phyloP scores from a whole-genome alignment of 2,888 invertebrate species.

The Aquatica leii region DNA sequence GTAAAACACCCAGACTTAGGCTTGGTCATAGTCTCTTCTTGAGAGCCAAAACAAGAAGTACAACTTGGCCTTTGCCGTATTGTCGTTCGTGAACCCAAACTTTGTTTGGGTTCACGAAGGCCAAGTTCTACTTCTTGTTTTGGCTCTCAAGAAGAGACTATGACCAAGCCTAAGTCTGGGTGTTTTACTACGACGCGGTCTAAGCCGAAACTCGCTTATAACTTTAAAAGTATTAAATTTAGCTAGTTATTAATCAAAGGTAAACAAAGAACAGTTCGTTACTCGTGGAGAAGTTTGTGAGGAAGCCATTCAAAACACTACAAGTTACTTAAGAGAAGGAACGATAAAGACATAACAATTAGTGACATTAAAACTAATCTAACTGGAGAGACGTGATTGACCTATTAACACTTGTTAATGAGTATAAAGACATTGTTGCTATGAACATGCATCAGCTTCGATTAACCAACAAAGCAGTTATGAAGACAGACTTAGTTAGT shows the following conservation, averaged over 20 bases:
- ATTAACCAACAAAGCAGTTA: constrained; percentile 30
- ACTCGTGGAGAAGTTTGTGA: constrained; percentile 18
- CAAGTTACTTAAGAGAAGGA: constrained; percentile 1
- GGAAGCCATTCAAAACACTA: neutral
- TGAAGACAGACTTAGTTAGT: constrained; percentile 42
- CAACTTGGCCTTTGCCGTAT: too few species aligned
- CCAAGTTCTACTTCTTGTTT: too few species aligned
- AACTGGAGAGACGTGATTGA: neutral
- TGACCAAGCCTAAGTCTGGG: too few species aligned
- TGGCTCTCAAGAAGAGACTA: too few species aligned
- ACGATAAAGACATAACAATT: constrained; percentile 4
- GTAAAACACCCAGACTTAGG: too few species aligned
- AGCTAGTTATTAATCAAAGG: constrained; percentile 3
- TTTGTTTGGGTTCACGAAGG: too few species aligned
- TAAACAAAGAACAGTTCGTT: constrained; percentile 15
- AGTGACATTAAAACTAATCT: constrained; percentile 13
- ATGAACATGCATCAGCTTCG: constrained; percentile 33
- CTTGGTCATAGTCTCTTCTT: too few species aligned
- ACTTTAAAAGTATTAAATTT: constrained; percentile 31
- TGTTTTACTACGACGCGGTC: too few species aligned
- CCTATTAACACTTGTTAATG: constrained; percentile 11
- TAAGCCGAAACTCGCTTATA: too few species aligned
- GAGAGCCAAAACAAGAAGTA: too few species aligned
- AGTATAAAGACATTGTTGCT: constrained; percentile 31
- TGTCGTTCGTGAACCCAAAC: too few species aligned